Evolutionary conservation across 2,888 invertebrate species (phyloP).

Genomic region (Deilephila porcellus): DNA sequence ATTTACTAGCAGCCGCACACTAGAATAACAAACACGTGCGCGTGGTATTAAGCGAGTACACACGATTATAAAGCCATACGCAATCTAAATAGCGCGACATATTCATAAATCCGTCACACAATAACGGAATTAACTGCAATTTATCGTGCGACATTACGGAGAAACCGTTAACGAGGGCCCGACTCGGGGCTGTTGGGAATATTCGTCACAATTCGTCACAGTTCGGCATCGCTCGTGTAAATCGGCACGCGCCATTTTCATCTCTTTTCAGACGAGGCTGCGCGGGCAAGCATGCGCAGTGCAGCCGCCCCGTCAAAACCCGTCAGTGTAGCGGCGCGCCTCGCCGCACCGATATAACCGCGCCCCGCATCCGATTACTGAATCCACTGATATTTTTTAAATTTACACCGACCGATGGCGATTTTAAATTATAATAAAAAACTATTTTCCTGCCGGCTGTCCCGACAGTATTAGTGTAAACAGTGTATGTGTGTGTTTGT

Average conservation of each 20-base stretch:
- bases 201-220: constrained; percentile 62
- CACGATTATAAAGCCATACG: constrained; percentile 47
- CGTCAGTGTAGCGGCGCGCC: constrained; percentile 69
- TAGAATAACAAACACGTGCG: background rate
- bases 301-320: constrained; percentile 60
- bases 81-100: constrained; percentile 59
- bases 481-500: constrained; percentile 48
- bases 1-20: background rate
- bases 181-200: constrained; percentile 47
- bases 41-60: constrained; percentile 31
- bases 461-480: constrained; percentile 42
- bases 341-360: constrained; percentile 69
- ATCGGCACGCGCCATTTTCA: constrained; percentile 64
- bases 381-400: constrained; percentile 27
- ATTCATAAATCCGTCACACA: constrained; percentile 67
- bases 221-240: constrained; percentile 55
- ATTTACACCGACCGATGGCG: constrained; percentile 23
- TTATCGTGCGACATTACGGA: constrained; percentile 70
- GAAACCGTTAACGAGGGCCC: constrained; percentile 71
- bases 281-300: constrained; percentile 80
- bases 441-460: constrained; percentile 43
- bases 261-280: constrained; percentile 65
- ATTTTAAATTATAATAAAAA: constrained; percentile 23
- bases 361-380: constrained; percentile 49
- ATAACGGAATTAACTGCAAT: constrained; percentile 79